Conservation (phyloP, 2,888 invertebrate genomes). For the Mythimna ferrago region DNA sequence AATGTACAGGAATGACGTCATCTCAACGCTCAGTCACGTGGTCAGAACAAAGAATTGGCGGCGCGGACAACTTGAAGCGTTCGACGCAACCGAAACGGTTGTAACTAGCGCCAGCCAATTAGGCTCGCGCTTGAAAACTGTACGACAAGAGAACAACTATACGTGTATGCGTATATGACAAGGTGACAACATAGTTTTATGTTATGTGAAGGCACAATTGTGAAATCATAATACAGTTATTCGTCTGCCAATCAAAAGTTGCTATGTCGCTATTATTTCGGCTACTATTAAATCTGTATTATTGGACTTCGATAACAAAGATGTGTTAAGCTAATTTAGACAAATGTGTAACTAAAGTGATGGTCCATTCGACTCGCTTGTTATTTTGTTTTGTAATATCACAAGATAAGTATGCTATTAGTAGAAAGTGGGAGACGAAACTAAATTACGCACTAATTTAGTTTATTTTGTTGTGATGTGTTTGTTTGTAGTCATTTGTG, state of each 20-base stretch:
- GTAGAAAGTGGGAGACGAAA: slow-evolving; percentile 50
- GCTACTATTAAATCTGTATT: slow-evolving; percentile 4
- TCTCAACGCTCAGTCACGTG: no score
- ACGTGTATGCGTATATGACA: no score
- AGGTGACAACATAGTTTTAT: no score
- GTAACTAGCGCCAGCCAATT: no score
- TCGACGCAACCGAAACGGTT: no score
- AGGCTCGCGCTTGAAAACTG: no score
- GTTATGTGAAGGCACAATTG: background rate
- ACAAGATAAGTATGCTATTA: slow-evolving; percentile 25
- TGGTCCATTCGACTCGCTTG: slow-evolving; percentile 43
- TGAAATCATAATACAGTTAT: background rate
- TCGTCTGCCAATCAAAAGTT: slow-evolving; percentile 20
- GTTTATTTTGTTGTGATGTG: slow-evolving; percentile 11
- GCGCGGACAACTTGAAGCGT: no score
- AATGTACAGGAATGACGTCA: no score
- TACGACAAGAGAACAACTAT: no score
- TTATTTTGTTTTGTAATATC: slow-evolving; percentile 46
- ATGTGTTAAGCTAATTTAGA: slow-evolving; percentile 76
- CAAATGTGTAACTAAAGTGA: slow-evolving; percentile 66
- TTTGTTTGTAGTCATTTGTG: slow-evolving; percentile 14
- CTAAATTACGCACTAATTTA: slow-evolving; percentile 39
- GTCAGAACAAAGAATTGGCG: no score
- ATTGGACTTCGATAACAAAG: slow-evolving; percentile 67
- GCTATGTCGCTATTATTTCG: slow-evolving; percentile 22